Base-by-base conservation (phyloP, 2,113 vertebrate species). In the Sula dactylatra region DNA sequence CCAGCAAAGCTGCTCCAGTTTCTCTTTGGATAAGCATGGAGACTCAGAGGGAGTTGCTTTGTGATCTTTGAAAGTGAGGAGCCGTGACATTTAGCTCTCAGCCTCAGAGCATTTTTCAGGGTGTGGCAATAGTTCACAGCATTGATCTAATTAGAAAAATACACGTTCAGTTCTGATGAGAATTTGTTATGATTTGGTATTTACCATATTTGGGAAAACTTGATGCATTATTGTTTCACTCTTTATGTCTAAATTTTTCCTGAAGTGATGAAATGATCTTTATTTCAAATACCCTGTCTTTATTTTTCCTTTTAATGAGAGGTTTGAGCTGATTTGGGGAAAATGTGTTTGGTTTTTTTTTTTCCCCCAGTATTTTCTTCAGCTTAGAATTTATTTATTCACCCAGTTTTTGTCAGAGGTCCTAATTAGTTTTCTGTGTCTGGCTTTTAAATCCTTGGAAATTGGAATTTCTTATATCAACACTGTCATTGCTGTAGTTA, bases 391-490 rank as follows among this genome's bases (percentile, higher is more conserved):
- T 82, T 96, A 84, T 94, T 95, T 94, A 81, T 93, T 96, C 47
- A 84, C 61, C n/a, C 65, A 42, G 7, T 64, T 96, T 94, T 88
- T 95, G 83, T 94, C 84, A 85, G 47, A 81, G 71, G 20, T 93
- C 50, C 71, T 73, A 92, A 92, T 90, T 86, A 62, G 59, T 67
- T 90, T 86, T 93, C 79, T 90, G 27, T 91, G 74, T 85, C 90
- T 93, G 87, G 71, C 92, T 86, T 96, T 90, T 88, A 93, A 96
- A 83, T 86, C 55, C 90, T 90, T 95, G 67, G 88, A 90, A 95
- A 88, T 55, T 78, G 92, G 88, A 94, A 88, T 88, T 96, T 87
- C 64, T 94, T 92, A 5, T 58, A 93, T 95, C 92, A 94, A 93
- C 88, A 86, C 69, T 90, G 45, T 81, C 71, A 83, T 66, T 96